Percentiles rank a stretch among this genome's conserved stretches.
These are phyloP conservation scores for Okamejei kenojei DNA, from an alignment of 2,797 vertebrate species.

Conservation along the genomic window DNA sequence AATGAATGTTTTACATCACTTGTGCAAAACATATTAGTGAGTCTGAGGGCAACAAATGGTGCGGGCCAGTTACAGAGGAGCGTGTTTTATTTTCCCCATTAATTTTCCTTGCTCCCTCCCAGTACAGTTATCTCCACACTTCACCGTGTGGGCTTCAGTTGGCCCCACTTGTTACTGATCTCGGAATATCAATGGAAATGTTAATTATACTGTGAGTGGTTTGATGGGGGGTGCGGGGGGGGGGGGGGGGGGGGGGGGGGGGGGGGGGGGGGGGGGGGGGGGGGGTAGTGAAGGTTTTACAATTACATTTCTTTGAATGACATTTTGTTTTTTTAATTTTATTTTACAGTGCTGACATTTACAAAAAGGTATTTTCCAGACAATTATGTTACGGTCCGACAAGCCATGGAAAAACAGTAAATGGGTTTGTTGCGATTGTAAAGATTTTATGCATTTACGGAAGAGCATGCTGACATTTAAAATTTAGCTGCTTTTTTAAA, in stretches of 20 bases:
- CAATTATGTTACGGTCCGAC: not conserved
- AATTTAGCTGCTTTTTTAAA: slow-evolving; percentile 49
- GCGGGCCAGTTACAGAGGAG: too few species aligned
- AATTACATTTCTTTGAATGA: not conserved
- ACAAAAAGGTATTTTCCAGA: slow-evolving; percentile 9
- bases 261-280: too few species aligned
- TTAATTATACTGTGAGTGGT: not conserved
- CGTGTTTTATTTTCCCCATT: too few species aligned
- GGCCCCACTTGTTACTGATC: not conserved
- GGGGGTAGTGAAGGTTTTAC: not conserved
- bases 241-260: too few species aligned
- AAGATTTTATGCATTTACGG: slow-evolving; percentile 40
- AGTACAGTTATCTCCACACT: too few species aligned
- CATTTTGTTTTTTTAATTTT: slow-evolving; percentile 8
- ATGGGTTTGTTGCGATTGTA: not conserved
- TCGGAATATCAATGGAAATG: slow-evolving; percentile 9
- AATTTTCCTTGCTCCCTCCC: too few species aligned
- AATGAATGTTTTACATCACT: too few species aligned
- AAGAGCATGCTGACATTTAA: slow-evolving; percentile 52
- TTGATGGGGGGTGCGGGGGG: not conserved
- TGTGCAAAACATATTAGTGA: too few species aligned
- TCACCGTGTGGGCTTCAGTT: not conserved
- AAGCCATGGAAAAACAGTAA: not conserved
- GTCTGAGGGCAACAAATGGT: too few species aligned
- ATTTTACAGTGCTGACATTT: not conserved